phyloP scores from a whole-genome alignment of 2,888 invertebrate genomes.

The Rhopalosiphum nymphaeae region DNA sequence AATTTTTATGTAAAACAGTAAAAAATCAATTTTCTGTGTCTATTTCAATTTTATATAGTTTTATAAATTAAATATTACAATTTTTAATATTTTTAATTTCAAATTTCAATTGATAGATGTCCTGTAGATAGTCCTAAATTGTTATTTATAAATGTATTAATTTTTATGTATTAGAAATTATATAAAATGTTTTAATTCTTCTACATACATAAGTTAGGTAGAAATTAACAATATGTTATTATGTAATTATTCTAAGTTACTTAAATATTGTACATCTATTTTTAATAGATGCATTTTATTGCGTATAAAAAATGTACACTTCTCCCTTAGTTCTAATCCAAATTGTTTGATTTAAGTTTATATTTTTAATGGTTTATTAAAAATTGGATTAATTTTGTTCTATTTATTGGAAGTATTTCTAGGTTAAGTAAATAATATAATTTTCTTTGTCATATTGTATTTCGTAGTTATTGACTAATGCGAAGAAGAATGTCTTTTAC shows the following conservation, averaged over 20 bases:
- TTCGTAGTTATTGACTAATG: too few species aligned
- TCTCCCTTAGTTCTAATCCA: neutral
- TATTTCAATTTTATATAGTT: neutral
- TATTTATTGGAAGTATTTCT: neutral
- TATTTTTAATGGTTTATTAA: neutral
- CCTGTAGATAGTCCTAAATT: neutral
- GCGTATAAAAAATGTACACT: neutral
- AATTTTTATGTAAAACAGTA: conserved; percentile 49
- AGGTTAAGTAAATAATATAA: neutral
- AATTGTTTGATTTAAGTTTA: neutral
- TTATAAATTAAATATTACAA: neutral
- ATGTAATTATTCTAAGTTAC: neutral
- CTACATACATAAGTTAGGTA: neutral
- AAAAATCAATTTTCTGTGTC: conserved; percentile 45
- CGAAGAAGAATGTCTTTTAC: neutral
- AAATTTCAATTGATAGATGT: too few species aligned
- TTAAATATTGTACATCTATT: neutral
- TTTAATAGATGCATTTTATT: neutral
- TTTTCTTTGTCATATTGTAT: neutral
- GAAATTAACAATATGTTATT: neutral
- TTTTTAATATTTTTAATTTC: neutral
- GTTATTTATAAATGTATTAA: neutral
- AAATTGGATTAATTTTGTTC: neutral
- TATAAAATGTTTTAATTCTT: neutral
- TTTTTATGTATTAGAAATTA: neutral